These are phyloP conservation scores for Myotis pilosus DNA, from an alignment of 2,797 vertebrate species.

Conservation along the genomic window DNA sequence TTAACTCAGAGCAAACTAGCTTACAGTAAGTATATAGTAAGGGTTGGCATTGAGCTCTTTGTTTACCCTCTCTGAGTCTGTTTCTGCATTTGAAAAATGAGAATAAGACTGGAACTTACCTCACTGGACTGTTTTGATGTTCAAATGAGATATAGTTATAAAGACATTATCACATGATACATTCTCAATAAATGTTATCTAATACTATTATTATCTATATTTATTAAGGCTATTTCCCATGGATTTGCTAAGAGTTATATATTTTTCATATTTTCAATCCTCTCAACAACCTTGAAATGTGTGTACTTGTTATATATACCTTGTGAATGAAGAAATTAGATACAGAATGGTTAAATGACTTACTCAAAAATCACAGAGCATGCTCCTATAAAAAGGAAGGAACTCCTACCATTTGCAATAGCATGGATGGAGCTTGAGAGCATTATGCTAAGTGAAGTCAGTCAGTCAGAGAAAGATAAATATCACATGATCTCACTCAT, in stretches of 20 bases:
- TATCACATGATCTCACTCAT: too few relatives aligned
- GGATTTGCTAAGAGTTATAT: slow-evolving; percentile 4
- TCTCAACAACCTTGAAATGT: not conserved
- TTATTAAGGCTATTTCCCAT: not conserved
- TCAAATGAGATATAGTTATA: slow-evolving; percentile 29
- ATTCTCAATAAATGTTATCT: not conserved
- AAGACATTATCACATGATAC: not conserved
- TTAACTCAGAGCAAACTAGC: not conserved
- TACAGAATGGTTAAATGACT: not conserved
- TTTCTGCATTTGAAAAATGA: slow-evolving; percentile 12
- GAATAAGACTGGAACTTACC: not conserved
- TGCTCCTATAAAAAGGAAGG: too few relatives aligned
- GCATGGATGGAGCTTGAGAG: too few relatives aligned
- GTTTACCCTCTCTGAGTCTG: not conserved
- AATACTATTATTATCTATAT: not conserved
- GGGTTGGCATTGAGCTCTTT: not conserved
- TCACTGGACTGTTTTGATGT: not conserved
- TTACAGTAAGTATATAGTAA: not conserved
- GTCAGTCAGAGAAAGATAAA: too few relatives aligned
- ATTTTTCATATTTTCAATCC: slow-evolving; percentile 44
- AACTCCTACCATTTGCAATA: too few relatives aligned
- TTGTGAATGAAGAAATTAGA: not conserved
- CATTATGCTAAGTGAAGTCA: too few relatives aligned
- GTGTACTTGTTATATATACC: not conserved
- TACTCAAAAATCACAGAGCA: slow-evolving; percentile 29